Conservation (phyloP, 1,140 invertebrate species). For the Prorops nasuta region DNA sequence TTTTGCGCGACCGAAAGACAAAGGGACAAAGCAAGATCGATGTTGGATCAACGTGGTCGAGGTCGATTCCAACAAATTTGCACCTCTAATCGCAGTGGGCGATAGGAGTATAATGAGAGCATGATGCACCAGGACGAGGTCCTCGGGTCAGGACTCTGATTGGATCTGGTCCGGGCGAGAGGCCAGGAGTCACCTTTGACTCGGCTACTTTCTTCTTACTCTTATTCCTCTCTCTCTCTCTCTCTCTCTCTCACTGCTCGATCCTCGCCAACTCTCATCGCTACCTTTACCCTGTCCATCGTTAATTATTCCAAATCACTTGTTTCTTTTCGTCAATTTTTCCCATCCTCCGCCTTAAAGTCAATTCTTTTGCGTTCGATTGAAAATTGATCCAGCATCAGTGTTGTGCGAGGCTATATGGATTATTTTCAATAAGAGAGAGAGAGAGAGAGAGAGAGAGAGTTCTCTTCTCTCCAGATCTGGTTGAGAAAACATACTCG, state of each 20-base stretch:
- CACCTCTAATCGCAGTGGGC: conserved; percentile 34
- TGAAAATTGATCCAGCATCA: too few species aligned
- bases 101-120: conserved; percentile 43
- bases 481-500: too few species aligned
- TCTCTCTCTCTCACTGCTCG: conserved; percentile 1
- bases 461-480: too few species aligned
- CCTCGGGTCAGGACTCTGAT: background rate
- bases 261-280: conserved; percentile 1
- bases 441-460: too few species aligned
- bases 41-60: conserved; percentile 8
- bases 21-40: background rate
- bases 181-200: conserved; percentile 50
- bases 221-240: conserved; percentile 3
- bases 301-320: too few species aligned
- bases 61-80: conserved; percentile 35
- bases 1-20: background rate
- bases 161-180: conserved; percentile 40
- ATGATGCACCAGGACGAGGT: too few species aligned
- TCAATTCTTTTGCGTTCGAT: too few species aligned
- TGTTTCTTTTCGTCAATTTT: too few species aligned
- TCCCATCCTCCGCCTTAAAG: too few species aligned
- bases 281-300: conserved; percentile 17
- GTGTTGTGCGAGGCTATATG: too few species aligned
- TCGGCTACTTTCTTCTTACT: conserved; percentile 20
- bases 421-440: too few species aligned